Evolutionary conservation across 2,888 invertebrate species (phyloP), one percentile per base, ranked within the genome.

Genomic region (Pammene aurita): DNA sequence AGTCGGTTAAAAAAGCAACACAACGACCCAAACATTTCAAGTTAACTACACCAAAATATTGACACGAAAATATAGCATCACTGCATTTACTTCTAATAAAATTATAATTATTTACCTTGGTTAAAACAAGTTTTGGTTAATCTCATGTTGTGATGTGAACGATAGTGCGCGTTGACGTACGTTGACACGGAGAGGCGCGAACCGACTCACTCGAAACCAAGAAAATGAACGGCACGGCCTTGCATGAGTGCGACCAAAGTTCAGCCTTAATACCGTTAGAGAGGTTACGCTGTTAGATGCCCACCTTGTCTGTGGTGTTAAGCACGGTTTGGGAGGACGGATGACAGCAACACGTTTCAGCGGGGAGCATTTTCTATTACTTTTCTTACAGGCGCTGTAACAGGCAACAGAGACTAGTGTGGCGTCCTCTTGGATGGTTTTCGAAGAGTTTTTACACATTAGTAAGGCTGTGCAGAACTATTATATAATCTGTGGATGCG

Each of bases 91-190:
- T 26, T 26, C 26, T 26, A 26, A 26, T 26, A 26, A 26, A 26
- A 26, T 35, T 5, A 14, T 38, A 55, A 35, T 10, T 13, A 16
- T 13, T n/a, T 50, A 67, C 67, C 67, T 48, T 67, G 48, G 42
- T 48, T 67, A 34, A 62, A 62, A 18, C 13, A 56, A 41, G 56
- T 56, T n/a, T 26, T 62, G 13, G 67, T 56, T 16, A 67, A 16
- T 48, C 62, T 62, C 67, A 67, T 67, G 56, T 56, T 67, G 48
- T 60, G 46, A n/a, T n/a, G n/a, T n/a, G n/a, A n/a, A n/a, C n/a
- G n/a, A 35, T 5, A 13, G 44, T 26, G 11, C 7, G 38, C n/a
- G 16, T 52, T 7, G 10, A 11, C 38, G 18, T 18, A 41, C 44
- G 38, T 18, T 4, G 7, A 48, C 46, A 18, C n/a, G 5, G 38